A percentile compares a stretch with the other conserved stretches of the same genome.
Evolutionary conservation across 2,888 invertebrate species (phyloP).

Genomic region (Tetragonisca angustula): DNA sequence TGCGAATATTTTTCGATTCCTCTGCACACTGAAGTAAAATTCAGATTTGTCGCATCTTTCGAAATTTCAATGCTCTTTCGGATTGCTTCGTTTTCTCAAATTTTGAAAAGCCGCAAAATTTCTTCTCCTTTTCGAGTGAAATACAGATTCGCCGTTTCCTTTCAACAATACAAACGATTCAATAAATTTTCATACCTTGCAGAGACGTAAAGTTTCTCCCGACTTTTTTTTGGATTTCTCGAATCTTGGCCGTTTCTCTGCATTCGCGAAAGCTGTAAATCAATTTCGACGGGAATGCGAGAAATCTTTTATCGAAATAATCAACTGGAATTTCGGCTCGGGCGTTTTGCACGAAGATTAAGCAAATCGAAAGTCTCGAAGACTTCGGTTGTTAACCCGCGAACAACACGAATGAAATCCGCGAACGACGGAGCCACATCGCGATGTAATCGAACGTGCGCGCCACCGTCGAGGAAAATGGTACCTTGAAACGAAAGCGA

Average conservation of each 20-base stretch:
- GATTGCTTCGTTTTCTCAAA: no score
- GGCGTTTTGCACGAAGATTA: background rate
- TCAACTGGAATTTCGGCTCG: background rate
- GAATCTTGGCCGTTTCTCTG: background rate
- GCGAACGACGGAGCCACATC: background rate
- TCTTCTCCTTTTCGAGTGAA: no score
- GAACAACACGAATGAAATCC: background rate
- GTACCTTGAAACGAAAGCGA: slow-evolving; percentile 46
- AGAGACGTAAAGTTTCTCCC: no score
- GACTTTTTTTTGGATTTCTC: no score
- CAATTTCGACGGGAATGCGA: background rate
- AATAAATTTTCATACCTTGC: no score
- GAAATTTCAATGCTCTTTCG: no score
- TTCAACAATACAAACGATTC: no score
- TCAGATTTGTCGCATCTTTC: no score
- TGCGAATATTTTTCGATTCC: no score
- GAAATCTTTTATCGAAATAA: background rate
- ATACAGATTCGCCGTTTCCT: no score
- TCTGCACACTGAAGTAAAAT: no score
- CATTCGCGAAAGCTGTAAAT: background rate
- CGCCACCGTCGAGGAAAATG: slow-evolving; percentile 10
- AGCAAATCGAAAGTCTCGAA: background rate
- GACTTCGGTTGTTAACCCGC: background rate
- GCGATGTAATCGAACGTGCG: background rate
- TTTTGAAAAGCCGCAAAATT: no score